Evolutionary conservation across 2,888 invertebrate genomes (phyloP), one percentile per base, ranked within the genome.

Genomic region (Chaetoderma sp.): DNA sequence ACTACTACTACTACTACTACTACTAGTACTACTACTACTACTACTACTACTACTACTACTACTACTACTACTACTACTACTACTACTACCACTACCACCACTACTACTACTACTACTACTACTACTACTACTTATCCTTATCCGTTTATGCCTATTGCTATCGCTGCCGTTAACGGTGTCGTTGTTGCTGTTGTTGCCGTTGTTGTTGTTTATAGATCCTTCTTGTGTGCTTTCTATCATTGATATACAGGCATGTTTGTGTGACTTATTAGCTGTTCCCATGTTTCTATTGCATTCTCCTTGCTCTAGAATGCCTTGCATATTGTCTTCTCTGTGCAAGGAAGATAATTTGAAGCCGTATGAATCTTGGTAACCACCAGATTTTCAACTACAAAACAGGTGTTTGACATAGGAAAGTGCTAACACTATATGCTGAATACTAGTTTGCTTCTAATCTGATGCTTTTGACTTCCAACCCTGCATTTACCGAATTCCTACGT

Each of bases 11-110:
- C 52, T 27, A 52, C 52, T 16, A 52, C 13, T 27, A 28, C 52
- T 27, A 52, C 28, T 27, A 52, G 13, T 56, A 33, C 16, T 13
- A 10, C 13, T 56, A 42, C 10, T 13, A 6, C 4, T 42, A 52
- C 52, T 8, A 52, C 52, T 8, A 52, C 52, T 8, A 52, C 52
- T 5, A 52, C 28, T 8, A 52, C 28, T 10, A 52, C 28, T 10
- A 52, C 28, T 10, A 52, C 28, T 23, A 52, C 28, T 23, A 52
- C 28, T 27, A 52, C 52, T 27, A 52, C 52, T 27, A 52, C 52
- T 16, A 52, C 13, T 27, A 28, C 52, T 27, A 52, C 28, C 18
- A 52, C 52, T n/a, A n/a, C 16, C 42, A 33, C 16, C 13, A 10
- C 13, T 56, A 42, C 10, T 13, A 6, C 4, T 42, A 13, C 30